Percentiles rank a stretch among this genome's conserved stretches.
phyloP scores from a whole-genome alignment of 2,888 invertebrate species.

The Drosophila cyrtoloma region DNA sequence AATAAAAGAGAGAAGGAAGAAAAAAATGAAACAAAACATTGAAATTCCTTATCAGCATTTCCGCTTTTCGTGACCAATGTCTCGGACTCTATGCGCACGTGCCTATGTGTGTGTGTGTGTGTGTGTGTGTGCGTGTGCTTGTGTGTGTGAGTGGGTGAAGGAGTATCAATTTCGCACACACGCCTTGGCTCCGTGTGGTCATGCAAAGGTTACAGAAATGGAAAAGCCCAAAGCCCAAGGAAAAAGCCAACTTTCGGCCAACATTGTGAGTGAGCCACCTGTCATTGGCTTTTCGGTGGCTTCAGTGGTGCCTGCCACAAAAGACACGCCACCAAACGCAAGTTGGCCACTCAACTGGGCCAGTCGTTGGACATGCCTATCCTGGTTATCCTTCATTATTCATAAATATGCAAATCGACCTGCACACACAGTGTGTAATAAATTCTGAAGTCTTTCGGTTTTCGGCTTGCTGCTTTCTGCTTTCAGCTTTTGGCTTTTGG shows the following conservation, averaged over 20 bases:
- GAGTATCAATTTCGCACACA: constrained; percentile 72
- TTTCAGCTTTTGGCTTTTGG: constrained; percentile 38
- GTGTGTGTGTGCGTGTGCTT: constrained; percentile 19
- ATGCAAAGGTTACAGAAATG: constrained; percentile 80
- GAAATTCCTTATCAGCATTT: constrained; percentile 85
- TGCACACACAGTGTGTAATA: constrained; percentile 69
- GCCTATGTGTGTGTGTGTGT: constrained; percentile 19
- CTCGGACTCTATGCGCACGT: constrained; percentile 56
- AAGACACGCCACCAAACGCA: constrained; percentile 49
- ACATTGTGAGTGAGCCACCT: constrained; percentile 45
- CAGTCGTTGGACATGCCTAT: constrained; percentile 54
- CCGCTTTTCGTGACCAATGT: constrained; percentile 86
- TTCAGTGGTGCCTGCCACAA: constrained; percentile 26
- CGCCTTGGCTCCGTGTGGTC: constrained; percentile 46
- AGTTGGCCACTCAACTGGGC: constrained; percentile 19
- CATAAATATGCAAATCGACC: constrained; percentile 85
- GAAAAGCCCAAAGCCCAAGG: constrained; percentile 66
- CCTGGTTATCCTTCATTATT: constrained; percentile 84
- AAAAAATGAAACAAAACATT: constrained; percentile 76
- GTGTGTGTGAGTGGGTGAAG: constrained; percentile 17
- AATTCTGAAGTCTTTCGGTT: constrained; percentile 82
- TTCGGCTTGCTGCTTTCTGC: constrained; percentile 3
- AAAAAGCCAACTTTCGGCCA: constrained; percentile 58
- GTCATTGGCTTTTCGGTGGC: constrained; percentile 45
- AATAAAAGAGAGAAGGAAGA: constrained; percentile 75